Percentiles rank a stretch among this genome's conserved stretches.
These are phyloP conservation scores for Gadus chalcogrammus DNA, from an alignment of 2,113 vertebrate species.

Conservation along the genomic window DNA sequence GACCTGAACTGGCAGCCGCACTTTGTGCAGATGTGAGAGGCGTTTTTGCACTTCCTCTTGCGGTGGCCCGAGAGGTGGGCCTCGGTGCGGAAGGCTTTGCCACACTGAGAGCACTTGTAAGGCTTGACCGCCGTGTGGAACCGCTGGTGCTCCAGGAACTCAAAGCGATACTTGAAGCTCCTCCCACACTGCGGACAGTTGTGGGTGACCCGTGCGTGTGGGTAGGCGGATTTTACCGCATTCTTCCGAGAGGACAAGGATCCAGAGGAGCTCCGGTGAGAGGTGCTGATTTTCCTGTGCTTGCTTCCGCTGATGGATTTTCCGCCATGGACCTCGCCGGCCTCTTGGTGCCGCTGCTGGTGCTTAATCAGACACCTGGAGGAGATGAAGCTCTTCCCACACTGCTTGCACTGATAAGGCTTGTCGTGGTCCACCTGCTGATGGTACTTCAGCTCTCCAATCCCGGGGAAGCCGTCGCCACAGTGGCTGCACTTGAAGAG, in stretches of 20 bases:
- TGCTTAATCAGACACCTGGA: slow-evolving; percentile 64
- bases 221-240: slow-evolving; percentile 36
- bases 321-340: slow-evolving; percentile 22
- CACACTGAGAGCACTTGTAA: slow-evolving; percentile 70
- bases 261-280: slow-evolving; percentile 31
- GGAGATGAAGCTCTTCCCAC: slow-evolving; percentile 67
- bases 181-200: slow-evolving; percentile 67
- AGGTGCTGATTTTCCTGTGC: slow-evolving; percentile 38
- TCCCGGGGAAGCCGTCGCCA: slow-evolving; percentile 62
- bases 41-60: slow-evolving; percentile 65
- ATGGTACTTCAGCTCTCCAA: slow-evolving; percentile 68
- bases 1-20: slow-evolving; percentile 67
- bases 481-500: slow-evolving; percentile 70
- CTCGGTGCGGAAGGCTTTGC: slow-evolving; percentile 65
- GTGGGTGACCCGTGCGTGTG: slow-evolving; percentile 56
- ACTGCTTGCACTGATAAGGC: slow-evolving; percentile 62
- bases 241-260: slow-evolving; percentile 49
- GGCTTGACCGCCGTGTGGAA: slow-evolving; percentile 69
- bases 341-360: slow-evolving; percentile 58
- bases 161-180: slow-evolving; percentile 69
- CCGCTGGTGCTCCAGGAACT: slow-evolving; percentile 67
- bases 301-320: slow-evolving; percentile 49
- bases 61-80: slow-evolving; percentile 63
- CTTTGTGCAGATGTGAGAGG: slow-evolving; percentile 64
- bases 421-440: slow-evolving; percentile 68